Percentiles rank a stretch among this genome's conserved stretches.
phyloP scores from a whole-genome alignment of 2,113 vertebrate species.

The Puma concolor region DNA sequence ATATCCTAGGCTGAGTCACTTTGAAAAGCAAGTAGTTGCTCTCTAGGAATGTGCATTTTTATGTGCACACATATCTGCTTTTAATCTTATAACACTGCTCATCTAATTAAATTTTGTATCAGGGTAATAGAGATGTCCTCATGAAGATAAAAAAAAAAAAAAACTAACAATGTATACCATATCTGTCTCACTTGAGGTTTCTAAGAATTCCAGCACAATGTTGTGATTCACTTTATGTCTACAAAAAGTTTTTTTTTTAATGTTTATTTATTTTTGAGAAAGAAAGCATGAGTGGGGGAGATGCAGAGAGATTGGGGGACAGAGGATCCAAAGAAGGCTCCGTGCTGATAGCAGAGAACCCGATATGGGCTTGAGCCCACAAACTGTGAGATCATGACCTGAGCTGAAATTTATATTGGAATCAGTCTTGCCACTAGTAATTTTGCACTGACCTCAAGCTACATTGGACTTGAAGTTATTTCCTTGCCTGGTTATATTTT shows the following conservation, averaged over 20 bases:
- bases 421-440: not conserved
- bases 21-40: constrained; percentile 35
- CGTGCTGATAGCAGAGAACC: too few species aligned
- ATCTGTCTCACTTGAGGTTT: not conserved
- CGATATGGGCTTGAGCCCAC: too few species aligned
- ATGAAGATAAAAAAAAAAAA: not conserved
- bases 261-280: too few species aligned
- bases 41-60: not conserved
- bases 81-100: not conserved
- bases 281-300: too few species aligned
- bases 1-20: not conserved
- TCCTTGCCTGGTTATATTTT: constrained; percentile 37
- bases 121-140: rapidly evolving
- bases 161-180: not conserved
- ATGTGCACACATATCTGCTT: not conserved
- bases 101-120: not conserved
- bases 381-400: too few species aligned
- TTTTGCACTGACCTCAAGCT: constrained; percentile 26
- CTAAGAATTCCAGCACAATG: not conserved
- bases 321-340: too few species aligned
- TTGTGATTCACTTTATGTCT: not conserved
- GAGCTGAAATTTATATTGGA: not conserved
- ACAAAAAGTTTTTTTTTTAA: not conserved
- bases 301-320: too few species aligned
- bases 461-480: constrained; percentile 1